Percentiles rank a stretch among this genome's conserved stretches.
Evolutionary conservation across 2,888 invertebrate genomes (phyloP).

Genomic region (Metallyticus violacea): DNA sequence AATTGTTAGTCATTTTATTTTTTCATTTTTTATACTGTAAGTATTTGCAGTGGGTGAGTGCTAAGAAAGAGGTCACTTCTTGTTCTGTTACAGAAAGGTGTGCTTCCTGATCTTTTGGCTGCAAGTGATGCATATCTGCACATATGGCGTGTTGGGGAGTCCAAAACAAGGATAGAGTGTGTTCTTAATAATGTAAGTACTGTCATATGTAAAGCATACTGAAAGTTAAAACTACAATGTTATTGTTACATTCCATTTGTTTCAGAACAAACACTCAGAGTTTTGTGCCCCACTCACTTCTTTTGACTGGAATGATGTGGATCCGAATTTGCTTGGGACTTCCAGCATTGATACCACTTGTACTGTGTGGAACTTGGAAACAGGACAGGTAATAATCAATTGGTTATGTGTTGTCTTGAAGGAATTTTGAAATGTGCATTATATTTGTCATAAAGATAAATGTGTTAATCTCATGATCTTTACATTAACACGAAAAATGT

Average conservation of each 20-base stretch:
- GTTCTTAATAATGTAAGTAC: constrained; percentile 80
- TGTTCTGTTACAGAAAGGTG: constrained; percentile 56
- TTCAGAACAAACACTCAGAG: constrained; percentile 93
- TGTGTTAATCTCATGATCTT: no score
- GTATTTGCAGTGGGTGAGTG: no score
- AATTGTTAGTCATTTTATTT: no score
- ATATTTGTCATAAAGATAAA: no score
- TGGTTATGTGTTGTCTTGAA: background rate
- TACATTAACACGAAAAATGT: no score
- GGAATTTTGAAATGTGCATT: no score
- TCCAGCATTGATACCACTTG: constrained; percentile 99
- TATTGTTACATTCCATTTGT: no score
- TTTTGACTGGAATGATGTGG: constrained; percentile 99
- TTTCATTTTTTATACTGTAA: no score
- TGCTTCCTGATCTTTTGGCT: constrained; percentile 92
- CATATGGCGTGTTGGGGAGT: constrained; percentile 94
- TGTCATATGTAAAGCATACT: background rate
- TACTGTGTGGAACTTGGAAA: constrained; percentile 99
- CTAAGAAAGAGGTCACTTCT: no score
- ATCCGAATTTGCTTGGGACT: constrained; percentile 96
- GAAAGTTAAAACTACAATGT: no score
- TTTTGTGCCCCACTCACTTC: constrained; percentile 99
- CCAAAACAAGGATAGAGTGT: constrained; percentile 91
- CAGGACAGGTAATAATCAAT: constrained; percentile 80
- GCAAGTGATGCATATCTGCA: constrained; percentile 94